Evolutionary conservation across 2,888 invertebrate species (phyloP), one percentile per base, ranked within the genome.

Genomic region (Lithophane semibrunnea): DNA sequence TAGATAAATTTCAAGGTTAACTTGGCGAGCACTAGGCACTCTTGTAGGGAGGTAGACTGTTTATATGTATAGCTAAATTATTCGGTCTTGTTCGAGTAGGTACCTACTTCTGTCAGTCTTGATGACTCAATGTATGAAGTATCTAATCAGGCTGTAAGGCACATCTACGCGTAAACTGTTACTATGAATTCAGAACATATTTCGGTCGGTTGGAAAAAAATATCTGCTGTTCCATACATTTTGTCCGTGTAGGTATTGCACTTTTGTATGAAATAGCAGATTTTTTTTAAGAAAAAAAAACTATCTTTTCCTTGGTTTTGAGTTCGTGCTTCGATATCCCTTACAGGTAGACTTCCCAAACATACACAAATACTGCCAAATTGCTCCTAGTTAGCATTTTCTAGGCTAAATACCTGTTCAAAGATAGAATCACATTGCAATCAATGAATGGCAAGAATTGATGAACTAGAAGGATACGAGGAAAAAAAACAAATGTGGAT

Each of bases 51-150:
- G 54, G 44, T 37, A 64, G 24, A 64, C 52, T 63, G 49, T 64
- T 76, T 58, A 56, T 82, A n/a, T n/a, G n/a, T n/a, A 68, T 77
- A 21, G 44, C 44, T 64, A 13, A 64, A 68, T 76, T 24, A 82
- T 67, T 44, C 29, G 0, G 7, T 52, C 4, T 52, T 37, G 42
- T 52, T 52, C n/a, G 49, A 16, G 37, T 56, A 56, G 56, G 56
- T 56, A n/a, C 10, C 56, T n/a, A n/a, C 1, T 10, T n/a, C n/a
- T n/a, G n/a, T 44, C 16, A 8, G 21, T 71, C 0, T 56, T 5
- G 9, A 18, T 24, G 10, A 44, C 16, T 44, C 37, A n/a, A 37
- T 56, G 54, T 56, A 56, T 56, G 10, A 10, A 56, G 54, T n/a
- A 56, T 21, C 21, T 54, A 54, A n/a, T n/a, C 4, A n/a, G 56